phyloP scores from a whole-genome alignment of 2,113 vertebrate species.

The Prietella phreatophila region DNA sequence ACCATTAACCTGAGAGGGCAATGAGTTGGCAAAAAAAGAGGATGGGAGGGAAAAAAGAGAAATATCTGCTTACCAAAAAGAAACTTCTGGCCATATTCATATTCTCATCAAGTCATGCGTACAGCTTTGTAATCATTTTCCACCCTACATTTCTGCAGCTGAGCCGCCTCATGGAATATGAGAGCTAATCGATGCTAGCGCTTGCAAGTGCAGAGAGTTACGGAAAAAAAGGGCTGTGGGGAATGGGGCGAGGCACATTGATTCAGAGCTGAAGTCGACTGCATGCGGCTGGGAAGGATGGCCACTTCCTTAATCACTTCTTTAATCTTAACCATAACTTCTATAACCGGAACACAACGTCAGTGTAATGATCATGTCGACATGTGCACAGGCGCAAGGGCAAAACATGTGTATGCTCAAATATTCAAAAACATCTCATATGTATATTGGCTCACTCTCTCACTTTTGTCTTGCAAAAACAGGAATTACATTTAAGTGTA shows the following conservation, averaged over 20 bases:
- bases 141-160: constrained; percentile 46
- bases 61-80: constrained; percentile 62
- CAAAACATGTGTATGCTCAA: neutral
- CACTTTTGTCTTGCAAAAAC: neutral
- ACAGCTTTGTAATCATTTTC: constrained; percentile 59
- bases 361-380: neutral
- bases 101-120: constrained; percentile 54
- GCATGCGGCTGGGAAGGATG: constrained; percentile 4
- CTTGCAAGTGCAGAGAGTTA: constrained; percentile 55
- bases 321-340: constrained; percentile 27
- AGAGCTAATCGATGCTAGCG: constrained; percentile 65
- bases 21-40: constrained; percentile 65
- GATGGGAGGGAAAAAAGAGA: constrained; percentile 37
- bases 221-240: constrained; percentile 45
- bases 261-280: constrained; percentile 42
- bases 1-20: constrained; percentile 71
- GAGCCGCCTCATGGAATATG: constrained; percentile 51
- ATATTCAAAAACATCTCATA: neutral
- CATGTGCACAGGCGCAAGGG: neutral
- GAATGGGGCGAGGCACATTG: constrained; percentile 53
- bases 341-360: neutral
- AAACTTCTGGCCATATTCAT: constrained; percentile 59
- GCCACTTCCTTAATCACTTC: constrained; percentile 18
- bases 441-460: neutral
- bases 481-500: neutral